Base-by-base conservation (phyloP, 2,797 vertebrate genomes). In the Meda fulgida region DNA sequence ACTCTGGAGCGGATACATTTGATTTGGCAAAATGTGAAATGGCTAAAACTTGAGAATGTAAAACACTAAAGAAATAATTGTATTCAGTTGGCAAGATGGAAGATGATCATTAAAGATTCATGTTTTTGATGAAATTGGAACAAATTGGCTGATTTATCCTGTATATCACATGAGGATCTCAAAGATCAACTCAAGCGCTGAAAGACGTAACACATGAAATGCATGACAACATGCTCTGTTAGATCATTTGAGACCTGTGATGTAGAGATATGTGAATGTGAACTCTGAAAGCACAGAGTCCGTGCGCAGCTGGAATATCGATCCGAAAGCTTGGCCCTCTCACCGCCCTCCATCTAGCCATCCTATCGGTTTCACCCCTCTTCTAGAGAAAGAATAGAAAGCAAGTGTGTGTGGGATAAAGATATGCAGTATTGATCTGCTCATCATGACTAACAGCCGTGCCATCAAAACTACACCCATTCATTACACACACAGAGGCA, bases 361-460 rank as follows among this genome's bases (percentile, higher is more conserved):
- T 60, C 29, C 51, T 26, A 70, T 58, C 40, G 29, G 21, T 71
- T 63, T 70, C 66, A 48, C n/a, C 69, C 70, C 36, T 51, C 78
- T 80, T 60, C 60, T 72, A 16, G 46, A 83, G 73, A 86, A 69
- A 58, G 51, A 66, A 66, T n/a, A 55, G 43, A 78, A 80, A 63
- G 60, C 38, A 72, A 65, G 78, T 76, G 72, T 85, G 60, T 76
- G 78, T 69, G 86, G 84, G 90, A 92, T 93, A 89, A 91, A 92
- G 85, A 92, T 82, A 82, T 90, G 87, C 87, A 84, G 85, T 90
- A 94, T 93, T 88, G 90, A 93, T 93, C 89, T 65, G 84, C 85
- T 89, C 40, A 87, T 92, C 89, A 86, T 91, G 91, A 92, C 85
- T 70, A 89, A 89, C 85, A 89, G 88, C 86, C 86, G 55, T 82